These are phyloP conservation scores for Thamnophis sirtalis DNA, from an alignment of 2,113 vertebrate genomes.

Conservation along the genomic window DNA sequence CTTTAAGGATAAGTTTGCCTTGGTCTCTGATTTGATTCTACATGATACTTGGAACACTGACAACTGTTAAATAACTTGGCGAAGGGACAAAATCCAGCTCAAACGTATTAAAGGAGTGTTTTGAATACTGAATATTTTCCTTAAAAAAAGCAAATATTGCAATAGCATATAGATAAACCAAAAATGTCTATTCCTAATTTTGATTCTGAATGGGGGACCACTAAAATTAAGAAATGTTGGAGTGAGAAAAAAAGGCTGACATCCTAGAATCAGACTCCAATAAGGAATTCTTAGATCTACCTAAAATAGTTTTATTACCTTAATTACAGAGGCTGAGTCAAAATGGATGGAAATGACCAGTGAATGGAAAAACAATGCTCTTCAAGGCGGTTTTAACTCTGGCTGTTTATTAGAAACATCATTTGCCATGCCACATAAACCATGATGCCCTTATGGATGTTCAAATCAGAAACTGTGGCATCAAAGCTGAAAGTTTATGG, in stretches of 20 bases:
- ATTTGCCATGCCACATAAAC: not conserved
- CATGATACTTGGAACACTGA: too few species aligned
- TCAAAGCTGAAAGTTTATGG: not conserved
- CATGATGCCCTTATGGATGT: not conserved
- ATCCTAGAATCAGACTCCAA: not conserved
- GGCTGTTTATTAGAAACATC: not conserved
- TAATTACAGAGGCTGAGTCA: not conserved
- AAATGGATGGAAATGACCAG: not conserved
- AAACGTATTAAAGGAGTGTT: not conserved
- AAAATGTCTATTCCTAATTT: not conserved
- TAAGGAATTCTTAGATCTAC: not conserved
- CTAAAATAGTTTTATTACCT: not conserved
- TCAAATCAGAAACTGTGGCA: not conserved
- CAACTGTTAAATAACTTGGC: not conserved
- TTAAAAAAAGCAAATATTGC: not conserved
- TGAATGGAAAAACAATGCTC: not conserved
- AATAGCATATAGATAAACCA: not conserved
- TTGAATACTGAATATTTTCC: not conserved
- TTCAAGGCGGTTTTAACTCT: not conserved
- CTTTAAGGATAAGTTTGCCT: too few species aligned
- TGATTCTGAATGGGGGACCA: not conserved
- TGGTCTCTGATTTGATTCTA: too few species aligned
- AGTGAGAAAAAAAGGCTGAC: not conserved
- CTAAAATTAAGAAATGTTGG: not conserved
- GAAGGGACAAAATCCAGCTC: not conserved